Base-by-base conservation (phyloP, 2,888 invertebrate species). In the Gnatocerus cornutus region DNA sequence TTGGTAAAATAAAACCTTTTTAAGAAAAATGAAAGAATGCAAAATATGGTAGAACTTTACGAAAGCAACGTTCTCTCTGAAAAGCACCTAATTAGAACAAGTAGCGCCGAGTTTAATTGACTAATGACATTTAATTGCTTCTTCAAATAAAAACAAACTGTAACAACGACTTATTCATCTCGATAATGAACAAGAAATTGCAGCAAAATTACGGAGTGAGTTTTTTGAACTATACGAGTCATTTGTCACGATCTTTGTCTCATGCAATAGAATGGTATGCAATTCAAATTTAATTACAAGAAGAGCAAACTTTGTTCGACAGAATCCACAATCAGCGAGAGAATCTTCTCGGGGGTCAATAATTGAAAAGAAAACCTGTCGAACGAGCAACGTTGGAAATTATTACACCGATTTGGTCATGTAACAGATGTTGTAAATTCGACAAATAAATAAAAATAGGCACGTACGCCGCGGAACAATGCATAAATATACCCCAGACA, bases 401-500 rank as follows among this genome's bases (percentile, higher is more conserved):
- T 70, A 70, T 70, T 70, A 61, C 66, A 66, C 56, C 62, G 70
- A 70, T 70, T 69, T 69, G 58, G 61, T 45, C 70, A 52, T 43
- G 53, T 46, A 66, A 70, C 66, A 70, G 66, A 62, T 66, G 70
- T 62, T 70, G 70, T 71, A 72, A 72, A 69, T 72, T 66, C 69
- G 66, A 67, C 67, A 72, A 67, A 72, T 68, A 72, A 72, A 72
- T 70, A 70, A 70, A 70, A 70, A 72, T 69, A 72, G 59, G 61
- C 64, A 64, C 69, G 67, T 70, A 68, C 64, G 67, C 58, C 45
- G 64, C 50, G 61, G 58, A 70, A 66, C 70, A 72, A 68, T 70
- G 70, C 70, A 71, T 72, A 73, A 73, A 73, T 68, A 73, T 73
- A 68, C 69, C 65, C 48, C 45, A 67, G 70, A 74, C 71, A 67